Conservation (phyloP, 2,797 vertebrate genomes). For the Echiichthys vipera region DNA sequence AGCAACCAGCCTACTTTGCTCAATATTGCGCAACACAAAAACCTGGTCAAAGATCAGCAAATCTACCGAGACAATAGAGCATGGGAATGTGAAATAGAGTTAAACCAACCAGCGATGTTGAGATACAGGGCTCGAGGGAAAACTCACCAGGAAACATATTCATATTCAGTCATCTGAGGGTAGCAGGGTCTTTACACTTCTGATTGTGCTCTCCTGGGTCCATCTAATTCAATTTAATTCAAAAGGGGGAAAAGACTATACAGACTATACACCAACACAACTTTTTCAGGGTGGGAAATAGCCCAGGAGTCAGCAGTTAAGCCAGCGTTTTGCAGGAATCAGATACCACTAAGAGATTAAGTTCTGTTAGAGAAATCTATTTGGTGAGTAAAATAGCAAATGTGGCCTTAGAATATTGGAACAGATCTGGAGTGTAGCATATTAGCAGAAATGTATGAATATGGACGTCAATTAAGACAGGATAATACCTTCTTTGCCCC, state of each 20-base stretch:
- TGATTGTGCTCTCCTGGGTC: slow-evolving; percentile 55
- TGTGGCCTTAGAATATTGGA: neutral
- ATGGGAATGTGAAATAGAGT: slow-evolving; percentile 40
- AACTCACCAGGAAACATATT: slow-evolving; percentile 40
- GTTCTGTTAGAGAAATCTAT: slow-evolving; percentile 16
- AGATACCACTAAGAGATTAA: slow-evolving; percentile 16
- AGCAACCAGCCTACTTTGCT: slow-evolving; percentile 11
- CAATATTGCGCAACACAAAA: slow-evolving; percentile 39
- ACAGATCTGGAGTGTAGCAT: neutral
- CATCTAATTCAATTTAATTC: slow-evolving; percentile 50
- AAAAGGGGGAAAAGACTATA: slow-evolving; percentile 42
- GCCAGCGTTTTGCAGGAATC: slow-evolving; percentile 22
- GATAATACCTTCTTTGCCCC: slow-evolving; percentile 13
- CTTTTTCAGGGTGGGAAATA: slow-evolving; percentile 31
- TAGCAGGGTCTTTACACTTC: slow-evolving; percentile 42
- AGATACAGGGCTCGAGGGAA: slow-evolving; percentile 42
- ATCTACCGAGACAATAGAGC: slow-evolving; percentile 31
- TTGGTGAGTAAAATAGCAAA: neutral
- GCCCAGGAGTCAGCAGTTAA: slow-evolving; percentile 26
- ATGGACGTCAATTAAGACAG: slow-evolving; percentile 12
- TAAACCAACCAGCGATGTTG: slow-evolving; percentile 27
- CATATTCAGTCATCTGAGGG: slow-evolving; percentile 37
- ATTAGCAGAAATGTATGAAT: slow-evolving; percentile 7
- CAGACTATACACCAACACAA: slow-evolving; percentile 8
- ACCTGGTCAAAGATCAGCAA: slow-evolving; percentile 52